These are phyloP conservation scores for Sylvilagus floridanus DNA, from an alignment of 2,797 vertebrate genomes.

Conservation along the genomic window DNA sequence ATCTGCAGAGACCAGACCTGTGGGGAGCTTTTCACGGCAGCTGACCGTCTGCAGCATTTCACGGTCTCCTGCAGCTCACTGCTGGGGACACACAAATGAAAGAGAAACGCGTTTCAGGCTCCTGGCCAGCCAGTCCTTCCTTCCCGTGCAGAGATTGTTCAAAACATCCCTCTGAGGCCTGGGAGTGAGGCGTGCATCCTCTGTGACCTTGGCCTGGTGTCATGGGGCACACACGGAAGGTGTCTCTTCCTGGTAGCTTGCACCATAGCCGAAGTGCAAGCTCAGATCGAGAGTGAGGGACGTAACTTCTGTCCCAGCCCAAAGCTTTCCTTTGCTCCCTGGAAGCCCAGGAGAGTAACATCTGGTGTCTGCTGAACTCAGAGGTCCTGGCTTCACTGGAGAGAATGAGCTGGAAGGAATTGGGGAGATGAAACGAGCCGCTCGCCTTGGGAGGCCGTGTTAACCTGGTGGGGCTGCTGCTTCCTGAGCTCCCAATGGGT, in stretches of 20 bases:
- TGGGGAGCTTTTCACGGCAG: background rate
- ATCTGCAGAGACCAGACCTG: background rate
- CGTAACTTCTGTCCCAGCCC: background rate
- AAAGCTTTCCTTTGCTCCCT: background rate
- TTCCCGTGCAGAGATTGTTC: background rate
- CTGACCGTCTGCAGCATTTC: background rate
- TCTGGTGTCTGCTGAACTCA: background rate
- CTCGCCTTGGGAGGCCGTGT: background rate
- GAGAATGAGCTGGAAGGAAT: slow-evolving; percentile 15
- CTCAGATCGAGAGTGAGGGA: background rate
- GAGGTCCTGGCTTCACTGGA: background rate
- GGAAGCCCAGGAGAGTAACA: background rate
- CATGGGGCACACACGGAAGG: background rate
- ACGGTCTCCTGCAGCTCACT: background rate
- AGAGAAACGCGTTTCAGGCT: background rate
- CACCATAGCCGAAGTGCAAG: too few relatives aligned
- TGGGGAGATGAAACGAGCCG: background rate
- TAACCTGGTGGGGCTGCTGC: background rate
- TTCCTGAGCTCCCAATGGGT: background rate
- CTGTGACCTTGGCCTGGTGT: background rate
- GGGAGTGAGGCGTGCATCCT: background rate
- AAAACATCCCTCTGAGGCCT: background rate
- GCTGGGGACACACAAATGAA: background rate
- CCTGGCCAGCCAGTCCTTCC: background rate
- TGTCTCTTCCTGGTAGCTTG: background rate